These are phyloP conservation scores for Pachyramphus minor DNA, from an alignment of 2,113 vertebrate genomes.

Conservation along the genomic window DNA sequence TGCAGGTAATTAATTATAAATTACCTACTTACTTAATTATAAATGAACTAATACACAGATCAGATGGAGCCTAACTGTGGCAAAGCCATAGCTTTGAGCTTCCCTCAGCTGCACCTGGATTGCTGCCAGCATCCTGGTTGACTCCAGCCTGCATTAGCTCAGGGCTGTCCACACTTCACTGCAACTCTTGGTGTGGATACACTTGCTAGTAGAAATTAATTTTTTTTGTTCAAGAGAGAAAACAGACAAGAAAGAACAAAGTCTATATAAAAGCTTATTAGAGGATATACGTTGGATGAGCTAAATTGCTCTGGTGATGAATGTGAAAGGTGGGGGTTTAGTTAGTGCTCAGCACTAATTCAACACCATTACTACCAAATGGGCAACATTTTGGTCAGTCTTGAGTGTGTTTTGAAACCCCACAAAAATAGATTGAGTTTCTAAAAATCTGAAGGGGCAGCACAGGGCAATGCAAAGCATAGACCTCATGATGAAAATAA, in stretches of 20 bases:
- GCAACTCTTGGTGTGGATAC: not conserved
- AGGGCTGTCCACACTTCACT: not conserved
- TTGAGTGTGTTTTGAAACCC: not conserved
- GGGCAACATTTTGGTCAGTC: not conserved
- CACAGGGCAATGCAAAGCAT: rapidly evolving
- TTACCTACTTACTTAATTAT: not conserved
- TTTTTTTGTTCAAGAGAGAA: not conserved
- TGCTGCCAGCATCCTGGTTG: not conserved
- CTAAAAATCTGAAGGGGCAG: not conserved
- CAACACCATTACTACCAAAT: rapidly evolving
- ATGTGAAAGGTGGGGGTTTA: not conserved
- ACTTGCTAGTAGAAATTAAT: not conserved
- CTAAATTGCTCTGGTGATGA: rapidly evolving
- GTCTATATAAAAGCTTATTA: not conserved
- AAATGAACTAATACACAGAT: not conserved
- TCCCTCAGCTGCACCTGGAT: not conserved
- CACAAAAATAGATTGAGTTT: not conserved
- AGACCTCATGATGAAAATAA: not conserved
- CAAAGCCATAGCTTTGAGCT: not conserved
- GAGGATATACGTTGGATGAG: not conserved
- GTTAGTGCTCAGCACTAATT: rapidly evolving
- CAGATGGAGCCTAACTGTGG: not conserved
- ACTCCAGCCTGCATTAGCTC: not conserved
- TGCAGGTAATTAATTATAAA: constrained; percentile 14
- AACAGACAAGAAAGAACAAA: not conserved